Base-by-base conservation (phyloP, 2,113 vertebrate species). In the Tinamus guttatus region DNA sequence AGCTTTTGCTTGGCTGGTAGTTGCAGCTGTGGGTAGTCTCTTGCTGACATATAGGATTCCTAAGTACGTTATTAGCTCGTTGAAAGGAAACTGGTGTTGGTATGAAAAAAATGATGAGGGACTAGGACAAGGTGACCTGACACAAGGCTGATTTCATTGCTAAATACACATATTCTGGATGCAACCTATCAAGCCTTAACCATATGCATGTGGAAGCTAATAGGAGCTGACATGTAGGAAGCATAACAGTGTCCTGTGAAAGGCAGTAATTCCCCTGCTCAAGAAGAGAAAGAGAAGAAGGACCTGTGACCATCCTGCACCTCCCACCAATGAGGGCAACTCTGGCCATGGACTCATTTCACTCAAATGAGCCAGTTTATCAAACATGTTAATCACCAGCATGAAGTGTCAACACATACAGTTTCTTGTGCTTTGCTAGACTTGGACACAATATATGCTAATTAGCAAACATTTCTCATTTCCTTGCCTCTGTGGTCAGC, bases 391-490 rank as follows among this genome's bases (percentile, higher is more conserved):
- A 24, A 30, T 43, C 9, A 63, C 12, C 22, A 36, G 1, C 0
- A 1, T 2, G 2, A 34, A 25, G 13, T 38, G 49, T 30, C 52
- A 54, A 11, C 19, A 11, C 40, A 59, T 63, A 32, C 0, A 0
- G 16, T 8, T 54, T 88, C n/a, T 13, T 49, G 27, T 60, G 62
- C 59, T 75, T 59, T 65, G 17, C 12, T 80, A 13, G 40, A 74
- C 21, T n/a, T 54, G 28, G 14, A 17, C 15, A 24, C 11, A 54
- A 10, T 5, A 43, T 45, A 36, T 11, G 1, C 1, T 73, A 4
- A 7, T 45, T 45, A 20, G 32, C 28, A 90, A 88, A 69, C 5
- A 22, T 28, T 83, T 76, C 5, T 49, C 1, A 0, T 79, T 82
- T 85, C 51, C 25, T 88, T 9, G 2, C 5, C 14, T 78, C 36